These are phyloP conservation scores for Sphaeramia orbicularis DNA, from an alignment of 2,797 vertebrate species.

Conservation along the genomic window DNA sequence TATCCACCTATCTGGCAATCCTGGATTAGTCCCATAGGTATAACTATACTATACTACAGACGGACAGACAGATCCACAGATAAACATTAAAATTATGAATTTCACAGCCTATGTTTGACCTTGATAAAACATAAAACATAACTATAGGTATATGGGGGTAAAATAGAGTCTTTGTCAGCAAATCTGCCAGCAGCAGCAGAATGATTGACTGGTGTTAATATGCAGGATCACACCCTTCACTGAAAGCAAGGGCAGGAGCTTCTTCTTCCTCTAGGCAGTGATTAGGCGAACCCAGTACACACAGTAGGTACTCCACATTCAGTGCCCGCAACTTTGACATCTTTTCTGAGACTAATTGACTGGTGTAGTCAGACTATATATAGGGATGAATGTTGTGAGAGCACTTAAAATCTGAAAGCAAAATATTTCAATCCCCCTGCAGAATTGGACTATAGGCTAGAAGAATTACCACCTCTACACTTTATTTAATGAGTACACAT, in stretches of 20 bases:
- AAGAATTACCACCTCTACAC: too few relatives aligned
- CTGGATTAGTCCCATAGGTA: too few relatives aligned
- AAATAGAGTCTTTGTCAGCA: slow-evolving; percentile 55
- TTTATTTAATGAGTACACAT: too few relatives aligned
- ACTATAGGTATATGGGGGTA: slow-evolving; percentile 14
- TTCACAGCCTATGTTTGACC: slow-evolving; percentile 36
- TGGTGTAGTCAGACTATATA: too few relatives aligned
- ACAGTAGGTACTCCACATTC: neutral
- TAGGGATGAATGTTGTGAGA: too few relatives aligned
- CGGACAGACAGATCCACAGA: neutral
- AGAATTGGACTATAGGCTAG: too few relatives aligned
- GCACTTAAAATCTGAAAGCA: too few relatives aligned
- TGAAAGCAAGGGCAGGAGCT: slow-evolving; percentile 24
- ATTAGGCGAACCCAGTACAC: neutral
- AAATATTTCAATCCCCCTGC: too few relatives aligned
- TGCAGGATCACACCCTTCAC: slow-evolving; percentile 35
- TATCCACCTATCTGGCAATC: slow-evolving; percentile 5
- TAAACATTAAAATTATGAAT: slow-evolving; percentile 7
- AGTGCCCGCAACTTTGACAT: neutral
- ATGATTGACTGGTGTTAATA: slow-evolving; percentile 62
- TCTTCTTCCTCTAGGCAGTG: neutral
- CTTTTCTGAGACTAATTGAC: too few relatives aligned
- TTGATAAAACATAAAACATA: slow-evolving; percentile 10
- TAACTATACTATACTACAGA: neutral
- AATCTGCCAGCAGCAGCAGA: slow-evolving; percentile 34